Base-by-base conservation (phyloP, 2,113 vertebrate species). In the Chloropsis cyanopogon region DNA sequence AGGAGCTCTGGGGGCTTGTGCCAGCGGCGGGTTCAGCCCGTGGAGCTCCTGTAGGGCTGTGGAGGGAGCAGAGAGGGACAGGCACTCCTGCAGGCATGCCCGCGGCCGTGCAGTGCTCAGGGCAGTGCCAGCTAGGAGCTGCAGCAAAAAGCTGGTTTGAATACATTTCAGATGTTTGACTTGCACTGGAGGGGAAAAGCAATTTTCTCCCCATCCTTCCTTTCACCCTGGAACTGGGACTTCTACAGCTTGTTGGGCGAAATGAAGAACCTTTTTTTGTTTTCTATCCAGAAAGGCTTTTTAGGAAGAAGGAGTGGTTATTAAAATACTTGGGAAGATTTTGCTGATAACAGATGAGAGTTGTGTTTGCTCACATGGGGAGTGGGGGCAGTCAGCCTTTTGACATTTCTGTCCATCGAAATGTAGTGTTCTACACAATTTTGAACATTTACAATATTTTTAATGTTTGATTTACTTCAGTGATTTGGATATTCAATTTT, bases 221-320 rank as follows among this genome's bases (percentile, higher is more conserved):
- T 84, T 85, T 96, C 78, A 91, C 94, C 95, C 53, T 91, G 82
- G 91, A 80, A 69, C 53, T 91, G 82, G 91, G 77, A 69, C 21
- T 68, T 82, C 10, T 35, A 26, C 71, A 83, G 82, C 24, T 64
- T 59, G 42, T 29, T 70, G 29, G 33, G 26, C 0, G 0, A 80
- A 81, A 65, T 46, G 44, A 88, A 64, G 59, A 69, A 35, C 24
- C 5, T 11, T 49, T 44, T 57, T 70, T 4, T 0, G 0, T 66
- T 92, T 94, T 63, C 26, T 21, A 4, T 73, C 75, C 63, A 59
- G 57, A 86, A 90, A 87, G 44, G 52, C 35, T 80, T 88, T 93
- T 93, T 52, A 44, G 68, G 87, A 49, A 83, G 39, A 53, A 70
- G 21, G 42, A 80, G n/a, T 35, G 81, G 29, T 52, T 12, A 14